These are phyloP conservation scores for Sebastes iracundus DNA, from an alignment of 2,797 vertebrate genomes.

Conservation along the genomic window DNA sequence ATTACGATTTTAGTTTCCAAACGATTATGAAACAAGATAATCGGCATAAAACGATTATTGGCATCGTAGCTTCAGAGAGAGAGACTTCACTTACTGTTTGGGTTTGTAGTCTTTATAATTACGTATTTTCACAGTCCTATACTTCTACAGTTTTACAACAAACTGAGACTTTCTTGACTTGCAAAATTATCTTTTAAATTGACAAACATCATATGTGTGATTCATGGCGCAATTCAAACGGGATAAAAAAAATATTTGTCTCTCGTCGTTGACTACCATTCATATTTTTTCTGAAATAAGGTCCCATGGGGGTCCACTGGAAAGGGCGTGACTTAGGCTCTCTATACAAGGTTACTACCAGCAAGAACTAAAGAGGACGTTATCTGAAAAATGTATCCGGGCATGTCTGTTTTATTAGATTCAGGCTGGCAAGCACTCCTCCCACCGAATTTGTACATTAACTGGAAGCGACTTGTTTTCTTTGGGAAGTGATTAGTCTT, in stretches of 20 bases:
- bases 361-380: neutral
- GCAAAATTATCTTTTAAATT: too few species aligned
- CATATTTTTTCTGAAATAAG: neutral
- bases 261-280: too few species aligned
- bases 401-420: neutral
- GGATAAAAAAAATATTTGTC: too few species aligned
- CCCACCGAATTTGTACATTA: slow-evolving; percentile 17
- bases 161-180: too few species aligned
- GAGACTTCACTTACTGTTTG: too few species aligned
- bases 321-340: neutral
- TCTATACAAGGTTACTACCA: neutral
- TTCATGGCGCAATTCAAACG: too few species aligned
- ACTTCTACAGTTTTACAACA: too few species aligned
- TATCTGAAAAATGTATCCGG: neutral
- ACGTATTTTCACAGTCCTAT: rapidly evolving
- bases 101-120: rapidly evolving
- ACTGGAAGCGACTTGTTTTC: slow-evolving; percentile 2
- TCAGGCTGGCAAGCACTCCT: neutral
- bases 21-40: too few species aligned
- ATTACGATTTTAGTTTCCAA: too few species aligned
- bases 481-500: slow-evolving; percentile 19
- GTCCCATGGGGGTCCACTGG: neutral
- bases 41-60: too few species aligned
- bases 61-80: too few species aligned
- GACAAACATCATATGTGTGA: too few species aligned